Percentiles rank a stretch among this genome's conserved stretches.
phyloP scores from a whole-genome alignment of 53 echinoderm and acorn worm genomes.

The Patiria pectinifera region DNA sequence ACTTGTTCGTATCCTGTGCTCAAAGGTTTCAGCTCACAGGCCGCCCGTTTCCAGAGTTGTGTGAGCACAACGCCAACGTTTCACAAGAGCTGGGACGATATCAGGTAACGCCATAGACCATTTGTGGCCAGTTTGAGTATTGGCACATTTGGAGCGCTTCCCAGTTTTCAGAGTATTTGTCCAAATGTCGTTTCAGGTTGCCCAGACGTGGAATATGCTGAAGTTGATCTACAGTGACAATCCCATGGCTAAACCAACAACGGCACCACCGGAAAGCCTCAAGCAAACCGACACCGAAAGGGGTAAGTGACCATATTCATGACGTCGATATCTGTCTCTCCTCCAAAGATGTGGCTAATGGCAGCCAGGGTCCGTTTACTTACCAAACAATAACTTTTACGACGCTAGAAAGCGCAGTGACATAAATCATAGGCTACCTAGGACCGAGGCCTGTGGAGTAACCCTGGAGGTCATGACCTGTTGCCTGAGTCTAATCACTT shows the following conservation, averaged over 20 bases:
- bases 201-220: slow-evolving; percentile 93
- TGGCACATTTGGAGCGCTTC: background rate
- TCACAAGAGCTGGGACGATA: slow-evolving; percentile 81
- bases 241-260: slow-evolving; percentile 57
- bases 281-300: slow-evolving; percentile 67
- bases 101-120: slow-evolving; percentile 65
- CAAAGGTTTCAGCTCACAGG: slow-evolving; percentile 80
- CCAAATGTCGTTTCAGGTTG: slow-evolving; percentile 67
- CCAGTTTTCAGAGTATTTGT: background rate
- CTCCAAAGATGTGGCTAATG: too few relatives aligned
- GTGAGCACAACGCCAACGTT: slow-evolving; percentile 93
- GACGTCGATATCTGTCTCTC: too few relatives aligned
- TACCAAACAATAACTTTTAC: too few relatives aligned
- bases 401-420: too few relatives aligned
- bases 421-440: too few relatives aligned
- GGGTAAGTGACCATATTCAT: slow-evolving; percentile 27
- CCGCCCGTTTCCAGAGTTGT: slow-evolving; percentile 86
- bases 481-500: too few relatives aligned
- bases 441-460: too few relatives aligned
- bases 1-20: slow-evolving; percentile 79
- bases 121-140: background rate
- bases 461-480: too few relatives aligned
- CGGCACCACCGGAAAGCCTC: slow-evolving; percentile 45
- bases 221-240: slow-evolving; percentile 82
- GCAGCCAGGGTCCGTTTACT: too few relatives aligned